Base-by-base conservation (phyloP, 2,113 vertebrate genomes). In the Triplophysa rosa region DNA sequence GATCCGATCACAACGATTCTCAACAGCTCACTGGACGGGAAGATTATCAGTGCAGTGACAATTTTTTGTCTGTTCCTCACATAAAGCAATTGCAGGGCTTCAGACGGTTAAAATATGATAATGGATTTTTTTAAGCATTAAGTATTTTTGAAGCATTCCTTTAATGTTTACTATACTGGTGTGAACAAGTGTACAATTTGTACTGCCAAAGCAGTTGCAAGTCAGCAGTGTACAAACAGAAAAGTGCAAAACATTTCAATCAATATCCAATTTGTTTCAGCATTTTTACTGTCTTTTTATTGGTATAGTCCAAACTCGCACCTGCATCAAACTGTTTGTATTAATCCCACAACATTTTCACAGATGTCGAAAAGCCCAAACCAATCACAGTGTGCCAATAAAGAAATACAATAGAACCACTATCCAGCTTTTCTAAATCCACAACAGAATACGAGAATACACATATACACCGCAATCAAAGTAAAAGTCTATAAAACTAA, bases 401-500 rank as follows among this genome's bases (percentile, higher is more conserved):
- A 80, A 80, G 37, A 23, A 8, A 16, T 8, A 40, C 21, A 29
- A 71, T 52, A 70, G 10, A 14, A 17, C 54, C 17, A 24, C 70
- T 42, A 67, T 63, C 6, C 13, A 6, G n/a, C 33, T 72, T 80
- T 58, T 67, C 52, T 42, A 56, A 75, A 61, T 23, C 61, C 52
- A 5, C 17, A 17, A n/a, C 58, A 24, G 40, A 58, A 23, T 24
- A 24, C 8, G 4, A 65, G 63, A 42, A 33, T 78, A 78, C 58
- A 78, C 59, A 54, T 16, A 10, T 45, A 19, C 5, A 52, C 23
- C 69, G 79, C 67, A 79, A 84, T 84, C 76, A 79, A 47, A 75
- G 65, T 79, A 79, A 84, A 68, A 82, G 80, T 84, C 80, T 79
- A 82, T 84, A 80, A 77, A 84, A 73, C 40, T 33, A 56, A 79